phyloP scores from a whole-genome alignment of 1,140 invertebrate genomes.

The Drosophila oshimai region DNA sequence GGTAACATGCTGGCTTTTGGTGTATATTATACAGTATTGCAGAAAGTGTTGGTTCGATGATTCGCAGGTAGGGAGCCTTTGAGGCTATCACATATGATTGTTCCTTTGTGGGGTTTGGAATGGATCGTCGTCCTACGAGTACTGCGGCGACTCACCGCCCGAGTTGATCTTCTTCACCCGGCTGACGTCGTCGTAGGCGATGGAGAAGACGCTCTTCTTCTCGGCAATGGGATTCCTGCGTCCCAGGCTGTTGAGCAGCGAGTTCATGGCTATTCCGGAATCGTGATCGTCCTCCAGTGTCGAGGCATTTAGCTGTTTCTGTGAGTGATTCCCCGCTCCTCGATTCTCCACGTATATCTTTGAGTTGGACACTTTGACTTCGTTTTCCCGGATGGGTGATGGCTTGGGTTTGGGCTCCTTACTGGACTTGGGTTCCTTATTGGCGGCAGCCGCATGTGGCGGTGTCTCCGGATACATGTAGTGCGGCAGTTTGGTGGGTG shows the following conservation, averaged over 20 bases:
- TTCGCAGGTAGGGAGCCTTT: constrained; percentile 66
- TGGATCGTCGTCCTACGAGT: constrained; percentile 45
- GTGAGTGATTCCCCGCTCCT: constrained; percentile 4
- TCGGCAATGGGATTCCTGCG: constrained; percentile 90
- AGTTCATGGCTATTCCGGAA: constrained; percentile 89
- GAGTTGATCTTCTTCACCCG: constrained; percentile 79
- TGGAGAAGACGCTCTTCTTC: constrained; percentile 96
- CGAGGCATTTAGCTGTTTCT: constrained; percentile 77
- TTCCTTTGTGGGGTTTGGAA: constrained; percentile 30
- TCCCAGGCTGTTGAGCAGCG: constrained; percentile 84
- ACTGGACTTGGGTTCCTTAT: constrained; percentile 17
- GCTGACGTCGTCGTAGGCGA: constrained; percentile 93
- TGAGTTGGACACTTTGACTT: constrained; percentile 68
- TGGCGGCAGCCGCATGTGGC: constrained; percentile 52
- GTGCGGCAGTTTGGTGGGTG: constrained; percentile 86
- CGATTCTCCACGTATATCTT: constrained; percentile 45
- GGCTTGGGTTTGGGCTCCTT: constrained; percentile 57
- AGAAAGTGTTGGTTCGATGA: constrained; percentile 47
- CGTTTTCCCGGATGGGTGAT: constrained; percentile 78
- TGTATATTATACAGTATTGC: constrained; percentile 45
- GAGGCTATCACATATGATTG: constrained; percentile 74
- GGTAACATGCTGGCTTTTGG: constrained; percentile 25
- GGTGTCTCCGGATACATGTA: constrained; percentile 85
- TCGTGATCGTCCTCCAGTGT: constrained; percentile 87
- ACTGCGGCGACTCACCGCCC: constrained; percentile 79